Conservation (phyloP, 2,888 invertebrate genomes). For the Leptopilina myrica region DNA sequence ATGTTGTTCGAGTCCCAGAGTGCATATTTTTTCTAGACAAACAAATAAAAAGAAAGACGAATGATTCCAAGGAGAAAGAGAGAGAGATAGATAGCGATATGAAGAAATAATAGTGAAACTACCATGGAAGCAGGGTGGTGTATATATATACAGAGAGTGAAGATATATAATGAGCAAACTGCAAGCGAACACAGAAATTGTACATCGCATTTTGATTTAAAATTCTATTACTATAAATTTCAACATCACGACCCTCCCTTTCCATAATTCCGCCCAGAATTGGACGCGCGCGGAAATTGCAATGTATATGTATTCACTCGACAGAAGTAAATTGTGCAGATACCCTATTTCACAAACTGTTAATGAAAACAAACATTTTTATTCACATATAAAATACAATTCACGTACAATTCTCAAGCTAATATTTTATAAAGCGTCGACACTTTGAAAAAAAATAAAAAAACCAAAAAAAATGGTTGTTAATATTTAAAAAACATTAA, state of each 20-base stretch:
- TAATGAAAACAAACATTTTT: constrained; percentile 31
- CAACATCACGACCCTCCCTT: constrained; percentile 18
- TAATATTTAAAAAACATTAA: too few relatives aligned
- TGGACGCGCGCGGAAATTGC: constrained; percentile 20
- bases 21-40: constrained; percentile 19
- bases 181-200: background rate
- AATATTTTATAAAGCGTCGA: background rate
- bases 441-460: background rate
- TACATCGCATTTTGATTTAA: constrained; percentile 29
- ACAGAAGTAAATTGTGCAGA: constrained; percentile 22
- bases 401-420: background rate
- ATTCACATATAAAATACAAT: background rate
- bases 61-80: background rate
- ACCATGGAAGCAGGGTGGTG: background rate
- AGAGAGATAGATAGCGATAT: background rate
- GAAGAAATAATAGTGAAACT: constrained; percentile 23
- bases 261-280: constrained; percentile 19
- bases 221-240: constrained; percentile 40
- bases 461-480: too few relatives aligned
- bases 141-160: background rate
- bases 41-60: background rate
- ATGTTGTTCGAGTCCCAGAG: constrained; percentile 47
- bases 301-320: constrained; percentile 5
- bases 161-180: background rate
- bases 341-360: constrained; percentile 6